phyloP scores from a whole-genome alignment of 2,888 invertebrate genomes.

The Synergus gifuensis region DNA sequence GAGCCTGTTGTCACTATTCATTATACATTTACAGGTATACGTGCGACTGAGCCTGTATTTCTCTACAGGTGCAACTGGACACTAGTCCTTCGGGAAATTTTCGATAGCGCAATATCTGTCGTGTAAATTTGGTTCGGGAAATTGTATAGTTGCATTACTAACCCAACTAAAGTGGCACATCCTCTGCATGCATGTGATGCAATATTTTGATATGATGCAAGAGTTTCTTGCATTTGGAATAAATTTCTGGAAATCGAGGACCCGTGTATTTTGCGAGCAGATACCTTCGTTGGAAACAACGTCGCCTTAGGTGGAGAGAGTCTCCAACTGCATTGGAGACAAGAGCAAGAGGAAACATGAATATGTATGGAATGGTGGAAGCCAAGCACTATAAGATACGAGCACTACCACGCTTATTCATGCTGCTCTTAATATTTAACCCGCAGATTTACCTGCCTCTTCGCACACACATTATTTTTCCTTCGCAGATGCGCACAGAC shows the following conservation, averaged over 20 bases:
- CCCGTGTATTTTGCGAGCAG: slow-evolving; percentile 53
- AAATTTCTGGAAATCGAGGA: slow-evolving; percentile 54
- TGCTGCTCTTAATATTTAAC: slow-evolving; percentile 74
- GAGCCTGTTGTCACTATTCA: slow-evolving; percentile 16
- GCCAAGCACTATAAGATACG: slow-evolving; percentile 63
- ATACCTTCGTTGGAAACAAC: slow-evolving; percentile 54
- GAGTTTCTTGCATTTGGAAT: slow-evolving; percentile 55
- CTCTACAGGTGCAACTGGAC: slow-evolving; percentile 21
- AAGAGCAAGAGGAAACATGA: slow-evolving; percentile 62
- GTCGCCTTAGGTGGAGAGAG: slow-evolving; percentile 51
- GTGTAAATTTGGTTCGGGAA: slow-evolving; percentile 33
- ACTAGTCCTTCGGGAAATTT: slow-evolving; percentile 60
- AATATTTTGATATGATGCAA: slow-evolving; percentile 46
- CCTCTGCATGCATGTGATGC: slow-evolving; percentile 8
- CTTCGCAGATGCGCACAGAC: slow-evolving; percentile 46
- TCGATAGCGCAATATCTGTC: slow-evolving; percentile 58
- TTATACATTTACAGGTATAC: slow-evolving; percentile 9
- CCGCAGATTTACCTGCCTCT: slow-evolving; percentile 66
- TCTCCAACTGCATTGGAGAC: slow-evolving; percentile 51
- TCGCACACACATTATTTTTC: slow-evolving; percentile 62
- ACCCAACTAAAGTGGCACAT: slow-evolving; percentile 18
- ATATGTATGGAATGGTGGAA: slow-evolving; percentile 66
- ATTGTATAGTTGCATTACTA: slow-evolving; percentile 16
- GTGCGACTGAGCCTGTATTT: slow-evolving; percentile 22
- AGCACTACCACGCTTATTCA: slow-evolving; percentile 70